phyloP scores from a whole-genome alignment of 2,113 vertebrate species.

The Tricholaema leucomelas region DNA sequence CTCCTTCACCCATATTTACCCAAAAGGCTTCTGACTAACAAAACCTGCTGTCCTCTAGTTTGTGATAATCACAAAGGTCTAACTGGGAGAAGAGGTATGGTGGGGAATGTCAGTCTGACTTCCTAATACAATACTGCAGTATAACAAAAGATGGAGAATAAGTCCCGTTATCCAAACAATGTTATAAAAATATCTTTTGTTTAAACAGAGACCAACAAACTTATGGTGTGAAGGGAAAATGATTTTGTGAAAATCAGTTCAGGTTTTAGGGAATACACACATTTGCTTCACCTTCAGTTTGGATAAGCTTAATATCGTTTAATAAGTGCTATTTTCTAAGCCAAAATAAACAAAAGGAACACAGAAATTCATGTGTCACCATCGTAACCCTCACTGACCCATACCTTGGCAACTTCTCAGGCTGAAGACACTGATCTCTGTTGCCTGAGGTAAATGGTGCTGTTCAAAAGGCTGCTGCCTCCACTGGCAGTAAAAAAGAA shows the following conservation, averaged over 20 bases:
- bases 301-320: background rate
- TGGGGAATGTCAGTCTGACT: background rate
- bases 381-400: background rate
- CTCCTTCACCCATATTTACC: background rate
- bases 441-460: background rate
- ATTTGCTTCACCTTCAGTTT: background rate
- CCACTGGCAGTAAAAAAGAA: background rate
- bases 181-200: background rate
- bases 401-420: background rate
- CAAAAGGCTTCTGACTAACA: background rate
- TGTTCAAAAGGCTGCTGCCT: background rate
- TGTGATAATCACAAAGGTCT: background rate
- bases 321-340: background rate
- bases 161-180: background rate
- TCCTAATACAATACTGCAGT: background rate
- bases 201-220: background rate
- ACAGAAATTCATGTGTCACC: background rate
- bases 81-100: background rate
- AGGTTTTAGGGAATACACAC: background rate
- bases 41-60: background rate
- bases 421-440: background rate
- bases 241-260: background rate
- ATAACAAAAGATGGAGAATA: background rate
- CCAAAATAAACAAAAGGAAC: background rate
- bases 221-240: background rate